A percentile compares a stretch with the other conserved stretches of the same genome.
These are phyloP conservation scores for Syngnathus typhle DNA, from an alignment of 2,113 vertebrate genomes.

Conservation along the genomic window DNA sequence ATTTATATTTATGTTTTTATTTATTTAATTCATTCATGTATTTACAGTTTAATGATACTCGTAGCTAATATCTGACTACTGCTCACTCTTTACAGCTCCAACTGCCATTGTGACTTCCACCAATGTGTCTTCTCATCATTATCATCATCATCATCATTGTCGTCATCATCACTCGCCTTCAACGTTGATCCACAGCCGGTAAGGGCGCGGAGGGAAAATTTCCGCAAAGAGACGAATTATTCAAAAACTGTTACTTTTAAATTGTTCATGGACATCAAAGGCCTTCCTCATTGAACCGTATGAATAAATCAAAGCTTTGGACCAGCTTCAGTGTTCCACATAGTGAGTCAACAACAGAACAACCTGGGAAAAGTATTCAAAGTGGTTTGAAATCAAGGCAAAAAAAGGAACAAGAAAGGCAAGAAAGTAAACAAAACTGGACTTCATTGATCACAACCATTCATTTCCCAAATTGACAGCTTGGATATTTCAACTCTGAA, in stretches of 20 bases:
- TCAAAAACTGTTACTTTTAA: constrained; percentile 51
- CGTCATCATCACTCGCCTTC: constrained; percentile 4
- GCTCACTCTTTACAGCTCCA: too few species aligned
- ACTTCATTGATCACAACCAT: constrained; percentile 17
- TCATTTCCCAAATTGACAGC: constrained; percentile 4
- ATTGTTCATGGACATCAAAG: constrained; percentile 69
- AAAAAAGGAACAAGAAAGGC: constrained; percentile 3
- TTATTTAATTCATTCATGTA: too few species aligned
- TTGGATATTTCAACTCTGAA: constrained; percentile 22
- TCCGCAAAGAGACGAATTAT: constrained; percentile 47
- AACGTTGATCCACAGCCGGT: constrained; percentile 10
- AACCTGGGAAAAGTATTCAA: constrained; percentile 37
- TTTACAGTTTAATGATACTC: too few species aligned
- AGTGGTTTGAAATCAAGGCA: constrained; percentile 22
- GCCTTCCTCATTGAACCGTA: constrained; percentile 56
- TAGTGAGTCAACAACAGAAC: constrained; percentile 26
- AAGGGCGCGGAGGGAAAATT: constrained; percentile 22
- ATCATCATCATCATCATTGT: constrained; percentile 5
- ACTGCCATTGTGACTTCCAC: neutral
- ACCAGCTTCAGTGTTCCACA: constrained; percentile 48
- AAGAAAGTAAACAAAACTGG: constrained; percentile 16
- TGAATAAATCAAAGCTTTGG: constrained; percentile 63
- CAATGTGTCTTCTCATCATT: neutral
- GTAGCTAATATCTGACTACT: too few species aligned
- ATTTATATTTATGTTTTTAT: too few species aligned